Evolutionary conservation across 2,113 vertebrate species (phyloP).

Genomic region (Murina feae): DNA sequence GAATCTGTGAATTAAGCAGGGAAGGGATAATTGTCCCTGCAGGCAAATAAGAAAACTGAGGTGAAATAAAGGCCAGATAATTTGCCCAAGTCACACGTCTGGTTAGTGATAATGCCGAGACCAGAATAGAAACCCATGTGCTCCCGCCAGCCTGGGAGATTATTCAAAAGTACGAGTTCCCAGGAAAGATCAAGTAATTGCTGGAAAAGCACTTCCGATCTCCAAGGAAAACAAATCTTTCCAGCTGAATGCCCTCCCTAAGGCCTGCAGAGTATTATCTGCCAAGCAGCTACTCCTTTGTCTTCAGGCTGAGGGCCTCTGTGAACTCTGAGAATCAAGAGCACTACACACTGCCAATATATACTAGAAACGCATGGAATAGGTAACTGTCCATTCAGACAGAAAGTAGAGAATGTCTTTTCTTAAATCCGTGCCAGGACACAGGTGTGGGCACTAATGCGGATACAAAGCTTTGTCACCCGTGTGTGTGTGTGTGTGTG

Average conservation of each 20-base stretch:
- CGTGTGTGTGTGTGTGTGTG: neutral
- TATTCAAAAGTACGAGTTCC: conserved; percentile 43
- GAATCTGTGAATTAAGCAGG: neutral
- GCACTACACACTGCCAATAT: neutral
- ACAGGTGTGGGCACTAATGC: neutral
- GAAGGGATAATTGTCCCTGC: neutral
- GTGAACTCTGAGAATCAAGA: conserved; percentile 28
- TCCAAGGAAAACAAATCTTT: conserved; percentile 55
- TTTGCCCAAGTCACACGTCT: neutral
- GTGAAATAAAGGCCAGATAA: neutral
- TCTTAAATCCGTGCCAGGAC: neutral
- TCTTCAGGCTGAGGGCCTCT: conserved; percentile 29
- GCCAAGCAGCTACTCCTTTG: conserved; percentile 48
- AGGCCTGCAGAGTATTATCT: conserved; percentile 42
- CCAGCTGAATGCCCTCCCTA: conserved; percentile 63
- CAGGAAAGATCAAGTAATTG: conserved; percentile 71
- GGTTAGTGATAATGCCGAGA: neutral
- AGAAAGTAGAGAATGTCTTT: neutral
- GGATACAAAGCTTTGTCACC: neutral
- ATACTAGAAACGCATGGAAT: neutral
- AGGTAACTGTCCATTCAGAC: neutral
- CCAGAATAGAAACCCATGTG: conserved; percentile 21
- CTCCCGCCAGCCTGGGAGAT: conserved; percentile 38
- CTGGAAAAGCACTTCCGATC: conserved; percentile 67
- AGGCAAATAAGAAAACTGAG: neutral